Base-by-base conservation (phyloP, 1,140 invertebrate genomes). In the Antheraea mylitta region DNA sequence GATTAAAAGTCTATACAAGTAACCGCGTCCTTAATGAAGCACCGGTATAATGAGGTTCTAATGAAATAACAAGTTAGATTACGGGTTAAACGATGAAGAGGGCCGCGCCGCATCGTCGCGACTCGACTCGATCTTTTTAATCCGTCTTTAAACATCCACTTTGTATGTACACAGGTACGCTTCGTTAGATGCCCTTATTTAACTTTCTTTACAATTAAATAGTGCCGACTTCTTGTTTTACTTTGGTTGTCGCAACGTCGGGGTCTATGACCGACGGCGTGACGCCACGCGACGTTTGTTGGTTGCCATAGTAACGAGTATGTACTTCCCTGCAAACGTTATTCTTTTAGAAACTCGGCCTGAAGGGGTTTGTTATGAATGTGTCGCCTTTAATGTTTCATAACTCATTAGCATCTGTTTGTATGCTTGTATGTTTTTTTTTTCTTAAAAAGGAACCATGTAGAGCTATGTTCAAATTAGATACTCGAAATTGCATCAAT, bases 161-260 rank as follows among this genome's bases (percentile, higher is more conserved):
- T 73, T 64, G 70, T 72, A 59, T 69, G 71, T 66, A 62, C 48
- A 60, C 58, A 60, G 18, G 58, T 63, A 61, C 48, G 37, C 66
- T 70, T 72, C 69, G 72, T 71, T 69, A 71, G 67, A 67, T 70
- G 79, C 82, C 83, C 82, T 79, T 84, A 78, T 85, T 83, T 83
- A 79, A 87, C 69, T 81, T 80, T 76, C 78, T 75, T 77, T 71
- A 77, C 78, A 85, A 58, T 87, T 83, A 87, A 83, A 30, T 85
- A 86, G 83, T 85, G 78, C 75, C 79, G 75, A 76, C 82, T 85
- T 87, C 79, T 87, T 87, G 81, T 86, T 89, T 83, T 84, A 85
- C 81, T 86, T 87, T 81, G 77, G 78, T 79, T 82, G 88, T 87
- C 85, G 84, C 84, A 81, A 89, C 86, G 74, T 53, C 69, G 78